Evolutionary conservation across 1,140 invertebrate genomes (phyloP), one percentile per base, ranked within the genome.

Genomic region (Cherax quadricarinatus): DNA sequence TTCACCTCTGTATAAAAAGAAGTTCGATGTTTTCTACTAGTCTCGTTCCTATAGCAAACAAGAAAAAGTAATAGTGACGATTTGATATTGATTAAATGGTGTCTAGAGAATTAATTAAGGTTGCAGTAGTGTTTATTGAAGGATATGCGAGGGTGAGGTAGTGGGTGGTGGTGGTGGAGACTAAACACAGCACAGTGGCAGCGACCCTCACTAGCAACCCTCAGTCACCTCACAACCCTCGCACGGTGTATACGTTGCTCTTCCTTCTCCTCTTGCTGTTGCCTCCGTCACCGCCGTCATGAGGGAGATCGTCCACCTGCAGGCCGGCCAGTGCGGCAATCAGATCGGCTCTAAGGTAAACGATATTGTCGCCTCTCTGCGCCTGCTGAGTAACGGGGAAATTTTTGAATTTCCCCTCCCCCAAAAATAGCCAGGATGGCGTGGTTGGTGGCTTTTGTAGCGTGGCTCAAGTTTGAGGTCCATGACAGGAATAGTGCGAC

Each of bases 301-400:
- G 84, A 86, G 84, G 62, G 84, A 86, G 62, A 86, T 86, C 48
- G 84, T 86, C 4, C 84, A 86, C 84, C 62, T 86, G 5, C 84
- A 86, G 84, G 84, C 84, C 41, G 84, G 84, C 14, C 84, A 86
- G 62, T 86, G 84, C 21, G 84, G 84, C 41, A 86, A 86, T 41
- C 84, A 86, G 84, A 86, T 86, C 62, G 84, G 84, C 6, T 86
- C 84, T 12, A 86, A 86, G 84, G 84, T 86, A 7, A 49, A 41
- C 30, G 30, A 41, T 41, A 41, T 1, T 12, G 41, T n/a, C 16
- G 57, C 4, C 18, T 79, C 6, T n/a, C 0, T 3, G 78, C 30
- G 12, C 30, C 30, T 41, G 30, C 30, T 6, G 12, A n/a, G 75
- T 79, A 48, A n/a, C 49, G 16, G 21, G n/a, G 9, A 16, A n/a